These are phyloP conservation scores for Drosophila mayaguana DNA, from an alignment of 2,888 invertebrate genomes.

Conservation along the genomic window DNA sequence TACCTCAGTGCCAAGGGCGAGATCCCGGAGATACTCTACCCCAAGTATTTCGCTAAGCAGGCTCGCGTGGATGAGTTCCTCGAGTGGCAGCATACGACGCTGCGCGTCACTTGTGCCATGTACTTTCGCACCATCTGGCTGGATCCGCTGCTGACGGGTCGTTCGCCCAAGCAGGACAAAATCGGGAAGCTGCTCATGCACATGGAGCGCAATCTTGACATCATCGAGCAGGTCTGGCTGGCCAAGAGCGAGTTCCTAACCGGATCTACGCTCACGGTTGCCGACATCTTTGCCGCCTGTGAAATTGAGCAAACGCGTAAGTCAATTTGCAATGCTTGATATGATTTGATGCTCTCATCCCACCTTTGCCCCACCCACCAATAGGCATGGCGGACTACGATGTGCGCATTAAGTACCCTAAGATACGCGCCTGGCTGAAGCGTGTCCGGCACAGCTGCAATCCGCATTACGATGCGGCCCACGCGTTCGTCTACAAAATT, in stretches of 20 bases:
- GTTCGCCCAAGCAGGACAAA: conserved; percentile 84
- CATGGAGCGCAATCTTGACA: conserved; percentile 87
- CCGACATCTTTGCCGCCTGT: conserved; percentile 91
- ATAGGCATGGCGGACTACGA: conserved; percentile 90
- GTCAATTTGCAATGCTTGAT: conserved; percentile 48
- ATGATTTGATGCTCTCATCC: not conserved
- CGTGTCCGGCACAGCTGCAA: conserved; percentile 87
- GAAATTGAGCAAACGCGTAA: conserved; percentile 92
- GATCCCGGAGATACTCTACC: conserved; percentile 88
- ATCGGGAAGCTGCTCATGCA: conserved; percentile 83
- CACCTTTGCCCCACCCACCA: not conserved
- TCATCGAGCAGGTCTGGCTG: conserved; percentile 88
- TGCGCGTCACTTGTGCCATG: conserved; percentile 86
- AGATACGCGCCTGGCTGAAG: conserved; percentile 88
- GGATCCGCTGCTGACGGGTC: conserved; percentile 86
- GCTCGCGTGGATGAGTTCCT: conserved; percentile 90
- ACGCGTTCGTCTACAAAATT: conserved; percentile 87
- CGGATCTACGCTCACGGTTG: conserved; percentile 88
- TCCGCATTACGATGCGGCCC: conserved; percentile 89
- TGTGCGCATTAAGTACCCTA: conserved; percentile 87
- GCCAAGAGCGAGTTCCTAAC: conserved; percentile 86
- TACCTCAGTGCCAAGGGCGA: conserved; percentile 82
- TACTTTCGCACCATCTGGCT: conserved; percentile 87
- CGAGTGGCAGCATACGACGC: conserved; percentile 90
- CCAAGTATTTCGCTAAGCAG: conserved; percentile 87